These are phyloP conservation scores for Trissoscelio sp. DNA, from an alignment of 2,888 invertebrate genomes.

Conservation along the genomic window DNA sequence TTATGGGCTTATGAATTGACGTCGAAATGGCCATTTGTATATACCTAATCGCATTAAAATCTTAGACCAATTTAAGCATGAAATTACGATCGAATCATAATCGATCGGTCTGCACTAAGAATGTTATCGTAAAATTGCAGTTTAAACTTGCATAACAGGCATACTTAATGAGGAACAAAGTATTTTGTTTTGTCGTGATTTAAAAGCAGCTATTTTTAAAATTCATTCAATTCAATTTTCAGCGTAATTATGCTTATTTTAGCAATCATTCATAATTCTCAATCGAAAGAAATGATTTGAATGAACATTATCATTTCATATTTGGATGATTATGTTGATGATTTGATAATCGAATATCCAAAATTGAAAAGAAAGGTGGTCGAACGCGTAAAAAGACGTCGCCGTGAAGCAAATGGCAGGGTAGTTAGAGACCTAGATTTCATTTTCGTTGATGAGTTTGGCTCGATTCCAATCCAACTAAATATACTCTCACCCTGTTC, in stretches of 20 bases:
- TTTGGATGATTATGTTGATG: neutral
- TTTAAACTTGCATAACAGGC: neutral
- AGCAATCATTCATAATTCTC: no score
- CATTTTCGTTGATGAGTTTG: constrained; percentile 84
- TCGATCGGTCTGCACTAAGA: constrained; percentile 32
- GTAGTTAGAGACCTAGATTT: constrained; percentile 82
- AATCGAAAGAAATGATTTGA: no score
- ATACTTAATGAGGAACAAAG: neutral
- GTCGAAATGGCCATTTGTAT: constrained; percentile 32
- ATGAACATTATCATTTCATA: no score
- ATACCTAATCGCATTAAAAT: constrained; percentile 55
- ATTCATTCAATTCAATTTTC: neutral
- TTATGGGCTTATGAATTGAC: no score
- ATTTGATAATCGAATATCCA: constrained; percentile 30
- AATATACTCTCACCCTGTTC: constrained; percentile 80
- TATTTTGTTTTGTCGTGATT: constrained; percentile 2
- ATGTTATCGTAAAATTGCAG: constrained; percentile 32
- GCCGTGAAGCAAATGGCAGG: constrained; percentile 66
- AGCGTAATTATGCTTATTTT: neutral
- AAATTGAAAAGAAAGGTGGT: constrained; percentile 66
- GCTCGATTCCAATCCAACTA: constrained; percentile 81
- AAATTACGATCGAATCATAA: constrained; percentile 49
- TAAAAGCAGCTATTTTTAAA: neutral
- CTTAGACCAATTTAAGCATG: constrained; percentile 42
- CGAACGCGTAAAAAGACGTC: constrained; percentile 72